Base-by-base conservation (phyloP, 2,797 vertebrate genomes). In the Gallinago solitaria region DNA sequence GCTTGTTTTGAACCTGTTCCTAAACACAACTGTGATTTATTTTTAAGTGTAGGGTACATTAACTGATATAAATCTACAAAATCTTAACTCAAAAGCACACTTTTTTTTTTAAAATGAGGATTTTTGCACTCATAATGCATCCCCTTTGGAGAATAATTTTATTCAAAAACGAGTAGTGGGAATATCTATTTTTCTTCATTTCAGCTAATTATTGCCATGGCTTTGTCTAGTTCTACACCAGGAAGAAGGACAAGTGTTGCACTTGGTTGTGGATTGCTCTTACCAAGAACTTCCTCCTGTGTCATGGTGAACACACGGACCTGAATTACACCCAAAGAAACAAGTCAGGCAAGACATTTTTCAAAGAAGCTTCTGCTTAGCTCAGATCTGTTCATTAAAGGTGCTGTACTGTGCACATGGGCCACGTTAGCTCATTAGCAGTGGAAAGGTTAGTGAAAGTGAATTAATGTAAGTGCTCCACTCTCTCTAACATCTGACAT, bases 401-500 rank as follows among this genome's bases (percentile, higher is more conserved):
- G 57, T 28, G 78, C 92, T 79, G 77, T 12, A 30, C 23, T 73
- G 74, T 51, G 75, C 89, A 57, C 43, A 2, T 1, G 24, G 69
- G 53, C 76, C 69, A 65, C 64, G 84, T 33, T 24, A 63, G 84
- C 90, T 85, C 37, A 56, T 81, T 59, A 91, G 81, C 87, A 57
- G 27, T 23, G 48, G 89, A 77, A 75, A 92, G 87, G 83, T 91
- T 70, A 61, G 76, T 5, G 83, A 88, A 90, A 92, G 93, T 30
- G 57, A 91, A 83, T 89, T 90, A 75, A 70, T 69, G 28, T 8
- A 56, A 94, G 83, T 37, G 65, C 85, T 84, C 63, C 20, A 0
- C 64, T 68, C 85, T 53, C 84, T 53, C 84, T 19, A 82, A 73
- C 86, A 45, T 41, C 87, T 78, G 88, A 89, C 60, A 82, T 0